Conservation (phyloP, 2,888 invertebrate species). For the Troglohyphantes excavatus region DNA sequence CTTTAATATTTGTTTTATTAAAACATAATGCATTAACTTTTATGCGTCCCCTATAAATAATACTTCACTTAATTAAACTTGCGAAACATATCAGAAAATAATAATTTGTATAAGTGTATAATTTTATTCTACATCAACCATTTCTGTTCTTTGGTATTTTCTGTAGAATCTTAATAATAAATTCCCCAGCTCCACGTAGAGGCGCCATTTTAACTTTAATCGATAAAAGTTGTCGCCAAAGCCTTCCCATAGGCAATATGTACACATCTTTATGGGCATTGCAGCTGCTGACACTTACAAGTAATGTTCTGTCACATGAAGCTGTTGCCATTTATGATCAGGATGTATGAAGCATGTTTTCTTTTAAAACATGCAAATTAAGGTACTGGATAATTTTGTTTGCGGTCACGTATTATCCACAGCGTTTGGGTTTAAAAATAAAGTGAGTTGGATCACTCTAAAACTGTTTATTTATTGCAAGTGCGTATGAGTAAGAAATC, state of each 20-base stretch:
- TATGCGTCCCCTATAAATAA: too few relatives aligned
- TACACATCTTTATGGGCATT: constrained; percentile 20
- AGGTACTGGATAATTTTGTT: neutral
- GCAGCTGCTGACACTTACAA: constrained; percentile 71
- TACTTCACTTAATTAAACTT: too few relatives aligned
- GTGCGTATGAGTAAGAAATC: too few relatives aligned
- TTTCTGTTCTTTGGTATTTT: neutral
- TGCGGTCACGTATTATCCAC: constrained; percentile 17
- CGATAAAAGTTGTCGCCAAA: constrained; percentile 59
- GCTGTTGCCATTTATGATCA: constrained; percentile 65
- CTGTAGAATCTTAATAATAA: constrained; percentile 35
- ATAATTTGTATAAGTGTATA: too few relatives aligned
- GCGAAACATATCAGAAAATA: too few relatives aligned
- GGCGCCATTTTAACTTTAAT: constrained; percentile 54
- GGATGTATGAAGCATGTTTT: constrained; percentile 38
- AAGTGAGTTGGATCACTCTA: too few relatives aligned
- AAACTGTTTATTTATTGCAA: too few relatives aligned
- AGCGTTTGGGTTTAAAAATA: too few relatives aligned
- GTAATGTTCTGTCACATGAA: constrained; percentile 59
- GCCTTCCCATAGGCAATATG: constrained; percentile 28
- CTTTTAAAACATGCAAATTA: constrained; percentile 67
- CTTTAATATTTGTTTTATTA: too few relatives aligned
- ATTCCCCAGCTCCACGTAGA: constrained; percentile 17
- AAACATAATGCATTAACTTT: too few relatives aligned
- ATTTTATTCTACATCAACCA: too few relatives aligned